Evolutionary conservation across 2,888 invertebrate genomes (phyloP).

Genomic region (Acleris literana): DNA sequence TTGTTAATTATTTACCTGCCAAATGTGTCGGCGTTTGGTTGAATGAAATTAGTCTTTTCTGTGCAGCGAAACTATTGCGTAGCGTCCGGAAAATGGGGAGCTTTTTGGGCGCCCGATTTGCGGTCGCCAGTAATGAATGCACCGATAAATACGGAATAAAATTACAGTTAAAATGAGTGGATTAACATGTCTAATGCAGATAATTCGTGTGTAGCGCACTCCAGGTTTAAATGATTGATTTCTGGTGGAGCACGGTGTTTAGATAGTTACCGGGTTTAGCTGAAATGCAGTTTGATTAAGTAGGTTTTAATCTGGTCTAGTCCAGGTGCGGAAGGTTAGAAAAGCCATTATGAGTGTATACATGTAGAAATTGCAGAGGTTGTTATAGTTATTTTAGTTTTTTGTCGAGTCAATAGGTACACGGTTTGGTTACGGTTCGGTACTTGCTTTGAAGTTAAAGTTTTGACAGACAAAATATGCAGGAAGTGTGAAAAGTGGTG

Average conservation of each 20-base stretch:
- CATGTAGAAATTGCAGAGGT: no score
- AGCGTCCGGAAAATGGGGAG: slow-evolving; percentile 73
- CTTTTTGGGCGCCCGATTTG: slow-evolving; percentile 82
- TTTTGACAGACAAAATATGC: no score
- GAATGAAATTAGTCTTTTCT: slow-evolving; percentile 38
- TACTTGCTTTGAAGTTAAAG: no score
- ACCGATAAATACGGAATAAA: slow-evolving; percentile 84
- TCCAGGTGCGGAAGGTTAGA: no score
- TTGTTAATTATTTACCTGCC: slow-evolving; percentile 38
- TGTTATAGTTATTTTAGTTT: no score
- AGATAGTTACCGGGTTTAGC: slow-evolving; percentile 11
- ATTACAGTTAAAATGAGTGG: slow-evolving; percentile 84
- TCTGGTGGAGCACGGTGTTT: slow-evolving; percentile 37
- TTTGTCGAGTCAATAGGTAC: no score
- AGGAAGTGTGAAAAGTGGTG: no score
- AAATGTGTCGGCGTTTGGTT: slow-evolving; percentile 35
- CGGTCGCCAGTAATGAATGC: slow-evolving; percentile 81
- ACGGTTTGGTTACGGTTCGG: no score
- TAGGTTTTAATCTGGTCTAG: background rate
- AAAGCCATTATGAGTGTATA: no score
- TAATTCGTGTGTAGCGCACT: slow-evolving; percentile 75
- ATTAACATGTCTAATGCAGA: slow-evolving; percentile 84
- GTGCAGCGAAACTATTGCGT: slow-evolving; percentile 39
- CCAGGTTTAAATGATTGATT: slow-evolving; percentile 77
- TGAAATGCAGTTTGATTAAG: background rate